phyloP scores from a whole-genome alignment of 1,140 invertebrate species.

The Drosophila littoralis region DNA sequence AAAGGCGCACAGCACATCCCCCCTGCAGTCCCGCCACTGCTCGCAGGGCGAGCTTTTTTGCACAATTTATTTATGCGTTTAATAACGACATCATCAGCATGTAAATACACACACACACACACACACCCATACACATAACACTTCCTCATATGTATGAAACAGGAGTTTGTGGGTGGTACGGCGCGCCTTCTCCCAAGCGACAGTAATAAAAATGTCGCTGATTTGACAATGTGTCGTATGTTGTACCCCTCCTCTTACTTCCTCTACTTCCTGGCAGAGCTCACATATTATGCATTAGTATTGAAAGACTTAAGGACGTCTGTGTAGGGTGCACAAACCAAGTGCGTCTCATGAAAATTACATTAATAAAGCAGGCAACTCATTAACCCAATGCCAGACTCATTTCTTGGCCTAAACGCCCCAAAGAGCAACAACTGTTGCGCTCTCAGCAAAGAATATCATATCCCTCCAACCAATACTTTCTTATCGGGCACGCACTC shows the following conservation, averaged over 20 bases:
- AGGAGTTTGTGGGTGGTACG: too few relatives aligned
- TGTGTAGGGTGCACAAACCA: background rate
- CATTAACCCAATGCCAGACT: conserved; percentile 29
- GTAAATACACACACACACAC: conserved; percentile 47
- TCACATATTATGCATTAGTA: conserved; percentile 73
- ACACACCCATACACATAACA: conserved; percentile 30
- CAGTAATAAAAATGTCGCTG: conserved; percentile 81
- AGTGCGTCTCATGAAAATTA: conserved; percentile 31
- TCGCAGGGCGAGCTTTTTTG: conserved; percentile 48
- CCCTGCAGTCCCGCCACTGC: background rate
- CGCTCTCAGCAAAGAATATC: conserved; percentile 24
- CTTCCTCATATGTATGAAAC: conserved; percentile 16
- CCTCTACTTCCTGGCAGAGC: conserved; percentile 6
- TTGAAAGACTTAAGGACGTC: conserved; percentile 58
- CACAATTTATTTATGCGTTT: conserved; percentile 82
- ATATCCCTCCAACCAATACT: conserved; percentile 17
- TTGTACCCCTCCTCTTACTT: conserved; percentile 1
- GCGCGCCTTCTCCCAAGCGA: conserved; percentile 25
- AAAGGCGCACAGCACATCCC: conserved; percentile 9
- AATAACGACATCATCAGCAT: conserved; percentile 82
- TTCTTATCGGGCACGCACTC: conserved; percentile 5
- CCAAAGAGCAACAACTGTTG: conserved; percentile 52
- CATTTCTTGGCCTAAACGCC: conserved; percentile 10
- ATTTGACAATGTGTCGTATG: conserved; percentile 80
- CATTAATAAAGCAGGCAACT: conserved; percentile 41